Conservation (phyloP, 2,888 invertebrate species). For the Agelastica alni region DNA sequence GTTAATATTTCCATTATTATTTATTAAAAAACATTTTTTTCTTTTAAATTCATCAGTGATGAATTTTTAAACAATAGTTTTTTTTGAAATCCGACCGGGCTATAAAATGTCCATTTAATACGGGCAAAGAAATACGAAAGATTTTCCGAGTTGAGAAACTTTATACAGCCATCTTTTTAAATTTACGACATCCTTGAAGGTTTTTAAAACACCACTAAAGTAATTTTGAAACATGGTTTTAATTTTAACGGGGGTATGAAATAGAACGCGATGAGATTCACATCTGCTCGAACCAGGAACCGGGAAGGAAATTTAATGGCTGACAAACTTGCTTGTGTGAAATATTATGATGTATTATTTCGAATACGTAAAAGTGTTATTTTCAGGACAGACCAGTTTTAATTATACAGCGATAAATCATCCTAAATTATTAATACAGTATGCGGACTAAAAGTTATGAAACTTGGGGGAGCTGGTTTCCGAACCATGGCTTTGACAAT, state of each 20-base stretch:
- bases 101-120: slow-evolving; percentile 25
- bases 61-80: too few species aligned
- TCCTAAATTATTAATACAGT: slow-evolving; percentile 35
- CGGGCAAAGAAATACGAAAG: slow-evolving; percentile 39
- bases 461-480: slow-evolving; percentile 24
- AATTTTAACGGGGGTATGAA: slow-evolving; percentile 52
- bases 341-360: slow-evolving; percentile 49
- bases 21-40: too few species aligned
- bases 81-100: slow-evolving; percentile 5
- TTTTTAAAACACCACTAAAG: slow-evolving; percentile 56
- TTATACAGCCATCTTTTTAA: slow-evolving; percentile 56
- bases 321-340: slow-evolving; percentile 44
- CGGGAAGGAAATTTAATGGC: slow-evolving; percentile 43
- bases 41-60: too few species aligned
- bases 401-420: slow-evolving; percentile 46
- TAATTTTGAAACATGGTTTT: slow-evolving; percentile 58
- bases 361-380: slow-evolving; percentile 46
- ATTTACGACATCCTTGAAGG: slow-evolving; percentile 56
- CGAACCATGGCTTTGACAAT: not conserved
- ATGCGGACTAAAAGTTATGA: slow-evolving; percentile 23
- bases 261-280: slow-evolving; percentile 40
- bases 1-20: too few species aligned
- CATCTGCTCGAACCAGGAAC: slow-evolving; percentile 44
- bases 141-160: slow-evolving; percentile 51
- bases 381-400: slow-evolving; percentile 43